Conservation (phyloP, 1,140 invertebrate genomes). For the Ptiloglossa arizonensis region DNA sequence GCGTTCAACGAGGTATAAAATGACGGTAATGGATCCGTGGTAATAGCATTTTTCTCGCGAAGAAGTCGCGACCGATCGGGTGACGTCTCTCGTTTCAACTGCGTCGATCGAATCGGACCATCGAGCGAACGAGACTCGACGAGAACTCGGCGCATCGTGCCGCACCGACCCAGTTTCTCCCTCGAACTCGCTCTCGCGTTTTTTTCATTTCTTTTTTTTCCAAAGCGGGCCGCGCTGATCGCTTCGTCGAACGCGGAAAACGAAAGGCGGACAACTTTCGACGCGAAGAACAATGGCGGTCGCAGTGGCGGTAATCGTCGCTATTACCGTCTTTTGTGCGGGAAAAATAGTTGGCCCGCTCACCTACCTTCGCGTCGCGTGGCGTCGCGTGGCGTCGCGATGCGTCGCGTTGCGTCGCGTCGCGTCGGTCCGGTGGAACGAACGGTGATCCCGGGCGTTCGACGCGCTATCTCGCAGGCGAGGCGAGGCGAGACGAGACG, state of each 20-base stretch:
- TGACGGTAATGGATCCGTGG: conserved; percentile 11
- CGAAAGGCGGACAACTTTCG: conserved; percentile 43
- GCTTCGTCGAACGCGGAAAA: conserved; percentile 14
- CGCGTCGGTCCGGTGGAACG: too few relatives aligned
- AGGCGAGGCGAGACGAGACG: not conserved
- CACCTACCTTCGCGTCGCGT: too few relatives aligned
- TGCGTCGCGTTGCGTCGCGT: too few relatives aligned
- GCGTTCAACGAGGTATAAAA: conserved; percentile 5
- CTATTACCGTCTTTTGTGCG: conserved; percentile 48
- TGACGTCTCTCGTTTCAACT: conserved; percentile 24
- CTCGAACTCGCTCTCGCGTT: not conserved
- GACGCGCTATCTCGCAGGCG: conserved; percentile 25
- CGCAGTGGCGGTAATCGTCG: conserved; percentile 54
- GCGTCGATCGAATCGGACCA: conserved; percentile 2
- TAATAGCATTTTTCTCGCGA: conserved; percentile 10
- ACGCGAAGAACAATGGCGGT: conserved; percentile 41
- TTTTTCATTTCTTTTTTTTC: not conserved
- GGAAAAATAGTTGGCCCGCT: too few relatives aligned
- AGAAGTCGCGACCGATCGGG: conserved; percentile 10
- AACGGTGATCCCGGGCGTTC: conserved; percentile 3
- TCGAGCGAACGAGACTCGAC: not conserved
- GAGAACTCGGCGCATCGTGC: not conserved
- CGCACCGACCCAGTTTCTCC: conserved; percentile 10
- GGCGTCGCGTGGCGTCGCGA: too few relatives aligned
- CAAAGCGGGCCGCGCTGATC: not conserved